Evolutionary conservation across 2,888 invertebrate species (phyloP).

Genomic region (Zygothrica quintamaculata): DNA sequence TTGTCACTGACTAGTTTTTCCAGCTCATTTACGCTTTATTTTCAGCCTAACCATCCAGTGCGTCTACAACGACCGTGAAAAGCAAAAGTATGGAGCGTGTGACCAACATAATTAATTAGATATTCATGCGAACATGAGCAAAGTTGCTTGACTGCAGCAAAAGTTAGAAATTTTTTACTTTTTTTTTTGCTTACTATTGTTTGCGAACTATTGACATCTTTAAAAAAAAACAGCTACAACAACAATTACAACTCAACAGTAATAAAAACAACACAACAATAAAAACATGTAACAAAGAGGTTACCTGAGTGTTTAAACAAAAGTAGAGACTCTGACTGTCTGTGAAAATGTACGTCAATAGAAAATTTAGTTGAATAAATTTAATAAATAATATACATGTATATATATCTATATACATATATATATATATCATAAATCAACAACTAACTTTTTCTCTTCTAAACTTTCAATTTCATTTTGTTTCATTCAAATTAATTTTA

Average conservation of each 20-base stretch:
- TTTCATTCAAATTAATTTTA: no score
- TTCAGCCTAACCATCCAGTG: constrained; percentile 10
- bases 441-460: no score
- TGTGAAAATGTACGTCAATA: constrained; percentile 35
- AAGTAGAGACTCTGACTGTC: constrained; percentile 28
- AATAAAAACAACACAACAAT: constrained; percentile 24
- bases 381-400: not conserved
- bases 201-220: constrained; percentile 67
- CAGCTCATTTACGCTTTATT: constrained; percentile 25
- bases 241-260: no score
- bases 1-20: constrained; percentile 8
- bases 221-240: constrained; percentile 63
- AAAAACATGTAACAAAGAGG: constrained; percentile 32
- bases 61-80: constrained; percentile 76
- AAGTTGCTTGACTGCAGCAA: constrained; percentile 45
- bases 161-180: constrained; percentile 50
- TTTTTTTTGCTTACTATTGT: constrained; percentile 53
- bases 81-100: constrained; percentile 71
- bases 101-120: constrained; percentile 75
- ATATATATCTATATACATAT: constrained; percentile 2
- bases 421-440: not conserved
- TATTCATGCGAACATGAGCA: constrained; percentile 60
- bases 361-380: constrained; percentile 22
- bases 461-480: no score
- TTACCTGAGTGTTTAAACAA: constrained; percentile 32